These are phyloP conservation scores for Catostomus latipinnis DNA, from an alignment of 2,797 vertebrate genomes.

Conservation along the genomic window DNA sequence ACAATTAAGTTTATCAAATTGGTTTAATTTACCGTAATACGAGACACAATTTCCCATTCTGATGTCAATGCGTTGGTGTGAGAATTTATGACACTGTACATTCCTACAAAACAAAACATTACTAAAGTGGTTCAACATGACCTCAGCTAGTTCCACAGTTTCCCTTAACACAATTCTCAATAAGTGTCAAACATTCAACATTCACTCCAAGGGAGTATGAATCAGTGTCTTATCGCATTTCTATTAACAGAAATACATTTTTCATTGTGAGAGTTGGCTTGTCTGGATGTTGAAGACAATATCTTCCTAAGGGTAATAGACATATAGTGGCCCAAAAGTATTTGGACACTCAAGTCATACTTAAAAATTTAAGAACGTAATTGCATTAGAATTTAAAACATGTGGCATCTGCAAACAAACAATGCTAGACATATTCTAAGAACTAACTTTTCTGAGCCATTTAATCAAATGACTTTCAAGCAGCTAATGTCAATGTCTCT, in stretches of 20 bases:
- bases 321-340: too few species aligned
- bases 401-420: too few species aligned
- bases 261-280: not conserved
- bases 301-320: too few species aligned
- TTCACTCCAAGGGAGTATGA: slow-evolving; percentile 15
- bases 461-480: too few species aligned
- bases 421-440: too few species aligned
- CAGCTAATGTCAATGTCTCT: too few species aligned
- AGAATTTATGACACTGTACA: slow-evolving; percentile 12
- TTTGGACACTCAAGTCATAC: too few species aligned
- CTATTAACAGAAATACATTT: slow-evolving; percentile 6
- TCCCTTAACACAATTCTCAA: not conserved
- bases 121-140: slow-evolving; percentile 16
- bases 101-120: slow-evolving; percentile 29
- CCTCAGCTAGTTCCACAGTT: not conserved
- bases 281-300: not conserved
- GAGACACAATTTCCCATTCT: not conserved
- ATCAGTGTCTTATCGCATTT: slow-evolving; percentile 10
- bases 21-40: slow-evolving; percentile 8
- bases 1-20: slow-evolving; percentile 2
- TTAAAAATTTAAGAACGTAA: too few species aligned
- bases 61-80: not conserved
- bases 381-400: too few species aligned
- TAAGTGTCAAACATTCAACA: slow-evolving; percentile 32
- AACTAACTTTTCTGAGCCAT: too few species aligned